Evolutionary conservation across 2,797 vertebrate genomes (phyloP), one percentile per base, ranked within the genome.

Genomic region (Acanthornis magna): DNA sequence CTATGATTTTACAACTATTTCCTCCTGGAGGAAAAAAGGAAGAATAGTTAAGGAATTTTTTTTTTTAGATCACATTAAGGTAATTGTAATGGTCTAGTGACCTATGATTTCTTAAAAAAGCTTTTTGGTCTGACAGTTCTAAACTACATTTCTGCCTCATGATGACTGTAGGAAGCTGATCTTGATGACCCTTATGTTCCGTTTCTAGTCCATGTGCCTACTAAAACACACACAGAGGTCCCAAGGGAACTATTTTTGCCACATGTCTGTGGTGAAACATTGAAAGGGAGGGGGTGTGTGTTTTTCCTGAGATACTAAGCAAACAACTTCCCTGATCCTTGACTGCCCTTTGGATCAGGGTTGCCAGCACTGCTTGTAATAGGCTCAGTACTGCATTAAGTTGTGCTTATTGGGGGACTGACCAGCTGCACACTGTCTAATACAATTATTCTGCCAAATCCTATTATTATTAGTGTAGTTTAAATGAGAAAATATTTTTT

Each of bases 381-480:
- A 86, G 87, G 82, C 87, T 96, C 89, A 88, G 70, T 55, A 76
- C 32, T 63, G 91, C 51, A 89, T 89, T 90, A 89, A 70, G 70
- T 86, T 92, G 51, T 71, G 45, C 68, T 92, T 92, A 93, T 0
- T 73, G 57, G 29, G 36, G 42, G 32, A 75, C 83, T 2, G 17
- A 83, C 76, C 82, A 93, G 89, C 71, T 91, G 76, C 62, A 91
- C 60, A 26, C 73, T 60, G 62, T 30, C 89, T 89, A 91, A 95
- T 70, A 74, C 83, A 95, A 90, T 94, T 90, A 95, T 78, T 91
- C 58, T 70, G 36, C 66, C 74, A 86, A 93, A 94, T 72, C 62
- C 51, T 70, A 66, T 88, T 82, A 88, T 54, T 72, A 77, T 30
- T 70, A 36, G 40, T 30, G 26, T 27, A 84, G 32, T 34, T 94